Evolutionary conservation across 2,113 vertebrate genomes (phyloP).

Genomic region (Fulica atra): DNA sequence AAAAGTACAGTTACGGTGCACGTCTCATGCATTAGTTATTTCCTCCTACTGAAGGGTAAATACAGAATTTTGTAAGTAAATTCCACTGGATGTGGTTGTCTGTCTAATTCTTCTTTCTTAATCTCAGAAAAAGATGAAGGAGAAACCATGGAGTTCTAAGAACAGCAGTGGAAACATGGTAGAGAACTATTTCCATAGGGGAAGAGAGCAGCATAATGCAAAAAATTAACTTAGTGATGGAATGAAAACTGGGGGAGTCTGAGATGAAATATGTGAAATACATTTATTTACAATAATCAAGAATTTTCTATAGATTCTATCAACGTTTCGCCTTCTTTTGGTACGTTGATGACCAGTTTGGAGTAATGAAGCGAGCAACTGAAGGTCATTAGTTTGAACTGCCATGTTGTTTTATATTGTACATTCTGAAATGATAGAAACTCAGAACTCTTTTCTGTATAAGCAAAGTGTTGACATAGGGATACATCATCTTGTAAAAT

Average conservation of each 20-base stretch:
- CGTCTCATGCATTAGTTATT: not conserved
- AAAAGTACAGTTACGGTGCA: not conserved
- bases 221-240: not conserved
- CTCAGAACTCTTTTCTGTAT: not conserved
- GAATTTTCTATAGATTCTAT: not conserved
- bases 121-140: not conserved
- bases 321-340: not conserved
- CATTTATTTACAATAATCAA: not conserved
- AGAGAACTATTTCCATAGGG: not conserved
- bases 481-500: not conserved
- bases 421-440: not conserved
- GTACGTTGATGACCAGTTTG: not conserved
- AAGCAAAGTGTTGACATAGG: not conserved
- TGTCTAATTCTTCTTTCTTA: not conserved
- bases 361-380: not conserved
- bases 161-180: not conserved
- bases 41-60: not conserved
- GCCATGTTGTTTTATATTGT: not conserved
- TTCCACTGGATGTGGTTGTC: not conserved
- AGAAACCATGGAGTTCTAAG: not conserved
- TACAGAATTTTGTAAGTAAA: not conserved
- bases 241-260: not conserved
- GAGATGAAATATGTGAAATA: not conserved
- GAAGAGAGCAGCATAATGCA: not conserved
- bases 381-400: not conserved